A percentile compares a stretch with the other conserved stretches of the same genome.
These are phyloP conservation scores for Psittacula cyanocephala DNA, from an alignment of 2,113 vertebrate species.

Conservation along the genomic window DNA sequence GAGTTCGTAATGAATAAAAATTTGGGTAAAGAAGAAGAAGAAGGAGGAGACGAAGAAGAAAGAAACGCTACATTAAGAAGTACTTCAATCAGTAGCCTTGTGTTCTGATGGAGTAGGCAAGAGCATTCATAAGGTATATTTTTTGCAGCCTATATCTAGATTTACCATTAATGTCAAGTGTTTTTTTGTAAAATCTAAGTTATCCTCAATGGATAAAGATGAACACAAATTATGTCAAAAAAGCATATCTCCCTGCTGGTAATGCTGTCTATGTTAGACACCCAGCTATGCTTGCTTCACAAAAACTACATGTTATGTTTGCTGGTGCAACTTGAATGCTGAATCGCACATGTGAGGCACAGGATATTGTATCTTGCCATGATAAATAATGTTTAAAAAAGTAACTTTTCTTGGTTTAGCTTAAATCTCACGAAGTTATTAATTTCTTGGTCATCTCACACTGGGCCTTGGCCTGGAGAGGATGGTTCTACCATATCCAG, in stretches of 20 bases:
- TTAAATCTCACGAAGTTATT: neutral
- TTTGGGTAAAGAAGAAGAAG: neutral
- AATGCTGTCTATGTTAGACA: neutral
- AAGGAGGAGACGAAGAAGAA: neutral
- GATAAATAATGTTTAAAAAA: neutral
- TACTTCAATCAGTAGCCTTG: neutral
- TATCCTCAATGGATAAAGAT: neutral
- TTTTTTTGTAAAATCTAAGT: neutral
- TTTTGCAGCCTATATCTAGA: neutral
- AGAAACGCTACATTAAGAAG: neutral
- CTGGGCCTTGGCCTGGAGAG: neutral
- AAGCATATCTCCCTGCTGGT: neutral
- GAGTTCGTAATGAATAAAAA: conserved; percentile 19
- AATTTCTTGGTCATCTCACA: neutral
- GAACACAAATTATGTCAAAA: neutral
- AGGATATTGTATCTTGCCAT: neutral
- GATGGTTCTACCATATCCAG: neutral
- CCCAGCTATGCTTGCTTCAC: neutral
- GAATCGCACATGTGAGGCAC: neutral
- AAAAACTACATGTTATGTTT: neutral
- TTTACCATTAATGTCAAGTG: neutral
- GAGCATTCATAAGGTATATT: neutral
- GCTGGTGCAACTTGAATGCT: neutral
- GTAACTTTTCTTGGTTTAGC: neutral
- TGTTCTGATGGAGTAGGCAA: neutral